phyloP scores from a whole-genome alignment of 2,797 vertebrate species.

The Hippocampus kuda region DNA sequence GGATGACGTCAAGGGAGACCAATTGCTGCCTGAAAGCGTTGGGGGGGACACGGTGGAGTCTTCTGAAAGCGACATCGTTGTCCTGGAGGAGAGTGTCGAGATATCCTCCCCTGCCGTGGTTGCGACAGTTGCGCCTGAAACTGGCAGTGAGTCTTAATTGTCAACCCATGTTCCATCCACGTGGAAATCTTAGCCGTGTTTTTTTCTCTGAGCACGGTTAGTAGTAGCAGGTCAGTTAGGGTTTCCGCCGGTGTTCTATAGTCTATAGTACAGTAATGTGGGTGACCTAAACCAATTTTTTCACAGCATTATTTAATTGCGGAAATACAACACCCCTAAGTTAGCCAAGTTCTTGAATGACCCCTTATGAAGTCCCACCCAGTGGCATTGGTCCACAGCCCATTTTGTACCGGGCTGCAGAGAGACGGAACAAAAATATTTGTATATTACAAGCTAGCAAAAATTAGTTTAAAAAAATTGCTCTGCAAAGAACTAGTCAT shows the following conservation, averaged over 20 bases:
- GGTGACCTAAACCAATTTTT: not conserved
- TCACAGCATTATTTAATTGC: no score
- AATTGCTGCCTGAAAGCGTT: conserved; percentile 20
- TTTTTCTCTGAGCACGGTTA: not conserved
- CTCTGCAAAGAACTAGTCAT: not conserved
- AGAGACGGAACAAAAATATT: no score
- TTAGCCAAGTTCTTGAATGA: no score
- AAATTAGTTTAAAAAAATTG: no score
- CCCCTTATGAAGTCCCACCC: no score
- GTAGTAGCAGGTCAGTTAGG: not conserved
- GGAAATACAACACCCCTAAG: no score
- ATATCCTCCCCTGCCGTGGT: conserved; percentile 17
- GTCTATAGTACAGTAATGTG: not conserved
- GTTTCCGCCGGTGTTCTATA: not conserved
- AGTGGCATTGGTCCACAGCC: no score
- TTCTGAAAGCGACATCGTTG: conserved; percentile 33
- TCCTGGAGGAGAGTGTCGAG: conserved; percentile 49
- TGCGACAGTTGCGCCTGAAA: conserved; percentile 19
- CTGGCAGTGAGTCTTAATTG: conserved; percentile 36
- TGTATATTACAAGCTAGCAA: no score
- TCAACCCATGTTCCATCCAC: not conserved
- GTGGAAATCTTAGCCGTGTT: not conserved
- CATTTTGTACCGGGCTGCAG: no score
- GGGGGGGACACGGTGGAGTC: conserved; percentile 22
- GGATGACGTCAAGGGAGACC: conserved; percentile 20